Percentiles rank a stretch among this genome's conserved stretches.
Evolutionary conservation across 1,140 invertebrate species (phyloP).

Genomic region (Drosophila cardini): DNA sequence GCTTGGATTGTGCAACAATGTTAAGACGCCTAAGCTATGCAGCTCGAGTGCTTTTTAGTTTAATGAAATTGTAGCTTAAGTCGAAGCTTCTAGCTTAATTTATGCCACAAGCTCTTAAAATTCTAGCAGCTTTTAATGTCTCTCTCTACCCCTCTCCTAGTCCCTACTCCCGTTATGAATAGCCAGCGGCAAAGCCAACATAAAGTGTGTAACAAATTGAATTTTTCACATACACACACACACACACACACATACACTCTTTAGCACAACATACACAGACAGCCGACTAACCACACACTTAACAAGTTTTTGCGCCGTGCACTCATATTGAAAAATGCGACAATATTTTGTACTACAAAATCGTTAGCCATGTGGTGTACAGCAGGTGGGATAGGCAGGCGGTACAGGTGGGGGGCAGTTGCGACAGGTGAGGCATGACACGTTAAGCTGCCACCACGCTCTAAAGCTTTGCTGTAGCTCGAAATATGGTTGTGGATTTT

Average conservation of each 20-base stretch:
- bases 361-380: slow-evolving; percentile 38
- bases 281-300: slow-evolving; percentile 69
- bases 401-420: background rate
- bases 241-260: slow-evolving; percentile 4
- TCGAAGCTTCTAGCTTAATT: slow-evolving; percentile 61
- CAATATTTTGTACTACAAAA: slow-evolving; percentile 68
- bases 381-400: background rate
- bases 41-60: slow-evolving; percentile 59
- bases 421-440: slow-evolving; percentile 9
- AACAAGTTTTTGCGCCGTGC: slow-evolving; percentile 72
- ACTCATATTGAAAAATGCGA: slow-evolving; percentile 77
- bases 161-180: background rate
- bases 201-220: slow-evolving; percentile 81
- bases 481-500: slow-evolving; percentile 55
- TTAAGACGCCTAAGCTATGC: slow-evolving; percentile 7
- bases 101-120: slow-evolving; percentile 63
- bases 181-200: slow-evolving; percentile 63
- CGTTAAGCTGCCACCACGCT: slow-evolving; percentile 29
- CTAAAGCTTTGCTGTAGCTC: slow-evolving; percentile 7
- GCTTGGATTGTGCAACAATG: slow-evolving; percentile 1
- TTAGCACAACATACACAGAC: background rate
- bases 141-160: slow-evolving; percentile 3
- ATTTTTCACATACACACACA: slow-evolving; percentile 61
- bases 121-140: slow-evolving; percentile 65
- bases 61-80: slow-evolving; percentile 63